Conservation (phyloP, 1,140 invertebrate genomes). For the Sarcophaga peregrina region DNA sequence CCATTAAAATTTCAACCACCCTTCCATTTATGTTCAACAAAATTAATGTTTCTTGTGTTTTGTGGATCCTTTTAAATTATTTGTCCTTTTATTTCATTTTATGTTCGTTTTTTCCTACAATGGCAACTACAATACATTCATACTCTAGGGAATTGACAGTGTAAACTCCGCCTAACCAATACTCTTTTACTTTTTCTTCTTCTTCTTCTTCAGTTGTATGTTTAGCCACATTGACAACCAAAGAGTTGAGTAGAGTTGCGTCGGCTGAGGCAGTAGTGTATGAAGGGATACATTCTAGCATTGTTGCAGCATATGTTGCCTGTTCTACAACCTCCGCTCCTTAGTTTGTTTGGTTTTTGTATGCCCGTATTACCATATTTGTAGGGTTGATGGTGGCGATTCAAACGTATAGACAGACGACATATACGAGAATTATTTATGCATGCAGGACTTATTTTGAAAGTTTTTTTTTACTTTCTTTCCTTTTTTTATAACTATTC, state of each 20-base stretch:
- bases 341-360: neutral
- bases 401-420: neutral
- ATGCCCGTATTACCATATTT: constrained; percentile 18
- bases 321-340: neutral
- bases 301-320: neutral
- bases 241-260: neutral
- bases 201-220: neutral
- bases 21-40: neutral
- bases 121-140: neutral
- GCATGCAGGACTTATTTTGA: neutral
- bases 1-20: neutral
- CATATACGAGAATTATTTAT: constrained; percentile 1
- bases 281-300: neutral
- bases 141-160: constrained; percentile 24
- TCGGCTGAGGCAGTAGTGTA: neutral
- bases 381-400: neutral
- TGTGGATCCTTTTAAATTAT: neutral
- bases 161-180: constrained; percentile 5
- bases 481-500: no score
- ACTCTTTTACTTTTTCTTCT: neutral
- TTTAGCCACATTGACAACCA: neutral
- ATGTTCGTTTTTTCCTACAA: neutral
- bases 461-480: neutral
- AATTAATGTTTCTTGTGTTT: constrained; percentile 10
- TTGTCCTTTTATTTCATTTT: constrained; percentile 6